These are phyloP conservation scores for Aurelia aurita complex sp. Pacific DNA, from an alignment of 30 jellyfish, hydroid and myxozoan genomes.

Conservation along the genomic window DNA sequence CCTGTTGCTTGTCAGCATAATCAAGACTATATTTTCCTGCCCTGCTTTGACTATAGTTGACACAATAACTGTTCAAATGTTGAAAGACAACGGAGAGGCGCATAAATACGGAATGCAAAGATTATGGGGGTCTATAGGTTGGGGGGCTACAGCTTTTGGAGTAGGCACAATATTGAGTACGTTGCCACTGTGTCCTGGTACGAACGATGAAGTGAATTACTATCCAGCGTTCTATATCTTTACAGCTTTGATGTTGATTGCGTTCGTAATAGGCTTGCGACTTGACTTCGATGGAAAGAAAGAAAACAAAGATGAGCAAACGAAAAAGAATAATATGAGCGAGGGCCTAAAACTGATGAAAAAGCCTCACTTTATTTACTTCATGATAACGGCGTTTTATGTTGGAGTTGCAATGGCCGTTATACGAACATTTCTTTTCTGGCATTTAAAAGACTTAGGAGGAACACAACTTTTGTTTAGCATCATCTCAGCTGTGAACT, in stretches of 20 bases:
- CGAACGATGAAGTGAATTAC: constrained; percentile 85
- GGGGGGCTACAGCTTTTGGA: constrained; percentile 91
- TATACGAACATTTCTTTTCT: constrained; percentile 81
- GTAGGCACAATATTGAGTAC: constrained; percentile 87
- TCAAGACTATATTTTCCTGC: constrained; percentile 87
- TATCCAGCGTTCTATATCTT: constrained; percentile 91
- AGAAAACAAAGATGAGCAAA: not conserved
- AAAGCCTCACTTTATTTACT: constrained; percentile 69
- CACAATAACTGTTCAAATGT: constrained; percentile 87
- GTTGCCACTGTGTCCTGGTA: constrained; percentile 92
- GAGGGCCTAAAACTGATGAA: constrained; percentile 72
- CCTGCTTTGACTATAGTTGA: constrained; percentile 91
- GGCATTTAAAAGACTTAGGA: constrained; percentile 96
- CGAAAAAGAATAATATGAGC: constrained; percentile 8
- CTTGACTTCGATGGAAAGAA: constrained; percentile 63
- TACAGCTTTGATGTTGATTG: constrained; percentile 74
- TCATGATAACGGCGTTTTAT: constrained; percentile 79
- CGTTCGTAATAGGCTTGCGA: constrained; percentile 75
- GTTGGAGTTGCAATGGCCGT: constrained; percentile 94
- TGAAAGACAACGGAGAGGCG: constrained; percentile 72
- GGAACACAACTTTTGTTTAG: constrained; percentile 92
- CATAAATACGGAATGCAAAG: constrained; percentile 90
- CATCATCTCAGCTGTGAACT: constrained; percentile 82
- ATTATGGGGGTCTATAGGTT: constrained; percentile 96
- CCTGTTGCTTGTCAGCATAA: constrained; percentile 75